These are phyloP conservation scores for Pangasianodon hypophthalmus DNA, from an alignment of 2,113 vertebrate genomes.

Conservation along the genomic window DNA sequence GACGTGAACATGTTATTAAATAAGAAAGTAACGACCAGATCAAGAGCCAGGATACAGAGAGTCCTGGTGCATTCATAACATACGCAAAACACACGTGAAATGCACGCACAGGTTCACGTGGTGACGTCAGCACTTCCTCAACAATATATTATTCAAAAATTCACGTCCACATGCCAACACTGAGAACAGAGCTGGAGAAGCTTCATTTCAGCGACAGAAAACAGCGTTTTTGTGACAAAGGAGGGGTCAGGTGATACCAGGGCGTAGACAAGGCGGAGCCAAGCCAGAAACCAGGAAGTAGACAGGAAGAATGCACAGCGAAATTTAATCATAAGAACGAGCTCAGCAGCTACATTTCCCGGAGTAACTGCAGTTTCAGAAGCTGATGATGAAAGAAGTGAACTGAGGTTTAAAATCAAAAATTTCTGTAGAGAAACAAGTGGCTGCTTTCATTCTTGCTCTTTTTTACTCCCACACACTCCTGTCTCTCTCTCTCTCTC, in stretches of 20 bases:
- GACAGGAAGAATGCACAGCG: background rate
- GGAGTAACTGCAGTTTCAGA: background rate
- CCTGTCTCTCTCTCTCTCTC: background rate
- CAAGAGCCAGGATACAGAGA: no score
- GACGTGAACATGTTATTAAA: no score
- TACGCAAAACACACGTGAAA: no score
- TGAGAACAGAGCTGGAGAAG: no score
- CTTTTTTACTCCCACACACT: background rate
- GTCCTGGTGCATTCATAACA: no score
- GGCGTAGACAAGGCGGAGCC: background rate
- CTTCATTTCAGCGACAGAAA: no score
- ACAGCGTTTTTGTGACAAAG: no score
- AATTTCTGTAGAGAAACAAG: conserved; percentile 4
- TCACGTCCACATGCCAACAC: no score
- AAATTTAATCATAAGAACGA: background rate
- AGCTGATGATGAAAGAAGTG: background rate
- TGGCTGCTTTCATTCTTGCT: background rate
- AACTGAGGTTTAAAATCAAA: background rate
- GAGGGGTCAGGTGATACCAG: background rate
- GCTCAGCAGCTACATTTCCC: background rate
- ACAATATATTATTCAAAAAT: no score
- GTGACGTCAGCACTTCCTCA: no score
- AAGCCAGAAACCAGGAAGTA: background rate
- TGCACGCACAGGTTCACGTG: no score
- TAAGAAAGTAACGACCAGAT: no score